Evolutionary conservation across 2,797 vertebrate species (phyloP), one percentile per base, ranked within the genome.

Genomic region (Oreochromis mossambicus): DNA sequence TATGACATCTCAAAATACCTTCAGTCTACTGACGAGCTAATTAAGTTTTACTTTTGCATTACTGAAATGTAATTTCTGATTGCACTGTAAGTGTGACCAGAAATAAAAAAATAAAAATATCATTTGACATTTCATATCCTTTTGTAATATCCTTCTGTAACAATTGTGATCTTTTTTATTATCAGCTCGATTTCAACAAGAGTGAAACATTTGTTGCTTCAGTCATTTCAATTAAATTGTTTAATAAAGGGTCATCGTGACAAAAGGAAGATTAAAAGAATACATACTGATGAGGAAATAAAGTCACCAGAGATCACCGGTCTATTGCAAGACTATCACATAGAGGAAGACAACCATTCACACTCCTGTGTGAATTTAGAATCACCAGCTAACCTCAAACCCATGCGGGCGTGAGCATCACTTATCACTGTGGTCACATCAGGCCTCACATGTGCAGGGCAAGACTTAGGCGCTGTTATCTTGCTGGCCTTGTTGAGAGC

Each of bases 401-500:
- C 24, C 51, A 52, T 52, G 1, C 10, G 2, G n/a, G 1, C 2
- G 10, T 96, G 96, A 83, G 94, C 48, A 58, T 96, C 93, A 50
- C 94, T 87, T 0, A 97, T 93, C 5, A 92, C 94, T 52, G 96
- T 92, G 0, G 92, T 80, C 43, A 96, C 92, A 81, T 98, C 97
- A 0, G 97, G 83, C 68, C 95, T 92, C 0, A 87, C 88, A 0
- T 95, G 91, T 15, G 95, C 81, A 1, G 90, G 92, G 66, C 96
- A 94, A 4, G 93, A 92, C 92, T 98, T 99, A 1, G 98, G 98
- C 66, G 99, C 99, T 3, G 99, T 99, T 91, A 99, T 99, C 95
- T 99, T 99, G 94, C 97, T 98, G 94, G 98, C 98, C 48, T 97
- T 97, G 94, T 99, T 99, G 80, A 99, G 95, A 3, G 98, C 98